Conservation (phyloP, 1,140 invertebrate species). For the Chironomus tepperi region DNA sequence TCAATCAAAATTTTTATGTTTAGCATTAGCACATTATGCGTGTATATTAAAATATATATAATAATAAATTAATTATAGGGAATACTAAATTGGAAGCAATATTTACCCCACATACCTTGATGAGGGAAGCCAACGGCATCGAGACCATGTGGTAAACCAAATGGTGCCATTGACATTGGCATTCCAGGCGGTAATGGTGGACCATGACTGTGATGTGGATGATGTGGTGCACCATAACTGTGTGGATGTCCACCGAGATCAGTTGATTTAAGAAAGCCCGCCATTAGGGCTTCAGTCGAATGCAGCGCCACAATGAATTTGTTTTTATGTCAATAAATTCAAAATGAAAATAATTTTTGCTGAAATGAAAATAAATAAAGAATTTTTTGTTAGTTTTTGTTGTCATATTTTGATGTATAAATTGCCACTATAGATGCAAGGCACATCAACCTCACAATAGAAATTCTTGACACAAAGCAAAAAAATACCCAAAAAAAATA, state of each 20-base stretch:
- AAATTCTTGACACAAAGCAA: background rate
- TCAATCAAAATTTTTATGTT: background rate
- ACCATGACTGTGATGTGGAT: constrained; percentile 38
- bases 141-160: constrained; percentile 42
- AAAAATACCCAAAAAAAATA: constrained; percentile 1
- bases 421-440: constrained; percentile 4
- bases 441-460: background rate
- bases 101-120: constrained; percentile 46
- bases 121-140: constrained; percentile 42
- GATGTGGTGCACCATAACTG: constrained; percentile 39
- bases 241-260: constrained; percentile 39
- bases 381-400: background rate
- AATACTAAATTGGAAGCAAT: constrained; percentile 28
- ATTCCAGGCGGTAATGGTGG: constrained; percentile 39
- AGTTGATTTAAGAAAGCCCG: constrained; percentile 39
- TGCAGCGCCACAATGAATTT: constrained; percentile 39
- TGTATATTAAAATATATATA: background rate
- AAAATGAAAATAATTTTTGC: constrained; percentile 10
- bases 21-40: background rate
- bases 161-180: constrained; percentile 41
- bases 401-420: constrained; percentile 14
- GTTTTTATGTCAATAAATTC: constrained; percentile 24
- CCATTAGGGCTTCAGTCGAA: constrained; percentile 41
- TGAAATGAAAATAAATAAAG: no score
- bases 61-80: background rate